Evolutionary conservation across 2,113 vertebrate species (phyloP).

Genomic region (Pteropus alecto): DNA sequence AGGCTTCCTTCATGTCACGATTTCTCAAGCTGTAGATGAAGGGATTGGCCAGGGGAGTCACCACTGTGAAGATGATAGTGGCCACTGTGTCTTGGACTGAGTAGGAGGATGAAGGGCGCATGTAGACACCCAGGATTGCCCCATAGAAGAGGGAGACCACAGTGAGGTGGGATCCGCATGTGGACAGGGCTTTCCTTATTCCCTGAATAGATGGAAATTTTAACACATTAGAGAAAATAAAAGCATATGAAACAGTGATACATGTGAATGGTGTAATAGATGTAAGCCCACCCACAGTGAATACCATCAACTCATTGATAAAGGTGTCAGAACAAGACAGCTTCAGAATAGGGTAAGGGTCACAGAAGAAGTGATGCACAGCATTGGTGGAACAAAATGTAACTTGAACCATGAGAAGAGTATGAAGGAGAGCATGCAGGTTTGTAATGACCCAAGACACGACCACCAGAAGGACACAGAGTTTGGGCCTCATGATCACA

Average conservation of each 20-base stretch:
- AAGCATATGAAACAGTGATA: conserved; percentile 29
- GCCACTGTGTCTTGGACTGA: not conserved
- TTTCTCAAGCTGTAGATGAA: conserved; percentile 66
- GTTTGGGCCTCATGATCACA: conserved; percentile 38
- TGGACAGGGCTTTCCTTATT: conserved; percentile 55
- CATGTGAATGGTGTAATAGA: conserved; percentile 37
- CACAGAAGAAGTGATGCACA: conserved; percentile 65
- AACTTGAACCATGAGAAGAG: conserved; percentile 47
- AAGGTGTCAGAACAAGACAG: conserved; percentile 54
- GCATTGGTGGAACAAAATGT: conserved; percentile 38
- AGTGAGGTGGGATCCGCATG: conserved; percentile 51
- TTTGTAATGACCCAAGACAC: conserved; percentile 45
- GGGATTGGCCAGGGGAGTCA: conserved; percentile 54
- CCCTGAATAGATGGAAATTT: not conserved
- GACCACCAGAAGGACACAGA: conserved; percentile 56
- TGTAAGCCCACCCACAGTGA: not conserved
- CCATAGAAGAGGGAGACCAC: conserved; percentile 65
- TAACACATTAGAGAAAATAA: conserved; percentile 35
- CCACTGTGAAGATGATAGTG: conserved; percentile 54
- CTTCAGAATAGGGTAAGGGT: conserved; percentile 31
- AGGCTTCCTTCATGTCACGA: conserved; percentile 39
- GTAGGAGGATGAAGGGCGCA: conserved; percentile 44
- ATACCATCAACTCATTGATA: conserved; percentile 31
- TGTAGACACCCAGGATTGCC: conserved; percentile 49
- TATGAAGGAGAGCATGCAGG: conserved; percentile 62